Conservation (phyloP, 2,797 vertebrate genomes). For the Glossophaga mutica region DNA sequence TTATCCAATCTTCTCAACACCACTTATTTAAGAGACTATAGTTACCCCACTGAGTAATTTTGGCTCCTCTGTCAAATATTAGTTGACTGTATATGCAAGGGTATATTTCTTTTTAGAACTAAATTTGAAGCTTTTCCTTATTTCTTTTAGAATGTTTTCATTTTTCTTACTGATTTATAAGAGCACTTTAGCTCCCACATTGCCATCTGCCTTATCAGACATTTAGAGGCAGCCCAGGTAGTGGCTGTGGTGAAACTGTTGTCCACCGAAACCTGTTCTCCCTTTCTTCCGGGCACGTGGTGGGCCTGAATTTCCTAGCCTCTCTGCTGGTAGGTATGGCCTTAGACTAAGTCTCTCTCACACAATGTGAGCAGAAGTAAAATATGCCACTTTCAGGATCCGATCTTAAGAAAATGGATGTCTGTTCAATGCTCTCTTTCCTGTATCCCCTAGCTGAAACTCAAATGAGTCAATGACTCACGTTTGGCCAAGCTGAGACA, state of each 20-base stretch:
- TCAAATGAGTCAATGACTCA: neutral
- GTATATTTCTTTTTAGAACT: neutral
- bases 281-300: neutral
- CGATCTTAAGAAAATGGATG: neutral
- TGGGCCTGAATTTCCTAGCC: neutral
- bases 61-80: neutral
- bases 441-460: neutral
- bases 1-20: neutral
- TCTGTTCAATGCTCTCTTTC: neutral
- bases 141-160: constrained; percentile 10
- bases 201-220: neutral
- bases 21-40: neutral
- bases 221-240: neutral
- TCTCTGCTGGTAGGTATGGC: neutral
- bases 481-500: neutral
- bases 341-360: neutral
- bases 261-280: neutral
- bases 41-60: neutral
- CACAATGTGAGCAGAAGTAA: neutral
- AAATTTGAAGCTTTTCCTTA: neutral
- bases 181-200: neutral
- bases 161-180: constrained; percentile 26
- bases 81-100: neutral
- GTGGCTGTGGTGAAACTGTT: neutral
- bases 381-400: neutral